Evolutionary conservation across 2,797 vertebrate species (phyloP).

Genomic region (Poeciliopsis gracilis): DNA sequence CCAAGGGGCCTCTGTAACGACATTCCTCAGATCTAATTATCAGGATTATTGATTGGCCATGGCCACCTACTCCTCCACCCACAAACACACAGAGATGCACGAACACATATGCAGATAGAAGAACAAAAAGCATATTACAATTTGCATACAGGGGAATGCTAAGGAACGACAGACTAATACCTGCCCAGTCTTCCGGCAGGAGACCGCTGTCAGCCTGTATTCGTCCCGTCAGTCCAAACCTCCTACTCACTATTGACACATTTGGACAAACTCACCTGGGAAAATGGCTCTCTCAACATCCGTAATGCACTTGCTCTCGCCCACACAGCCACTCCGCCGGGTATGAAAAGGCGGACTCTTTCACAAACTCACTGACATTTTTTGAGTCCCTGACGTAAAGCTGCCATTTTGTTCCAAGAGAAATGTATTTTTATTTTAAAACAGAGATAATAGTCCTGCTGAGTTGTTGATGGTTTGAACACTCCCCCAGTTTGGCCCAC

Average conservation of each 20-base stretch:
- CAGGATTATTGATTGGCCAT: slow-evolving; percentile 81
- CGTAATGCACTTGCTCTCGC: slow-evolving; percentile 38
- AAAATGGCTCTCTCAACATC: slow-evolving; percentile 44
- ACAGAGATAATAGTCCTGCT: slow-evolving; percentile 45
- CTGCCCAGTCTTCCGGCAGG: slow-evolving; percentile 21
- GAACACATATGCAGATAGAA: slow-evolving; percentile 10
- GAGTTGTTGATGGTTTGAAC: slow-evolving; percentile 46
- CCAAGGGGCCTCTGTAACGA: slow-evolving; percentile 67
- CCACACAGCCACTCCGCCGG: slow-evolving; percentile 49
- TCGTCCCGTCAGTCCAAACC: slow-evolving; percentile 26
- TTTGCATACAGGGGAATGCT: slow-evolving; percentile 1
- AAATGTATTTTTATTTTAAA: slow-evolving; percentile 67
- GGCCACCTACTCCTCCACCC: slow-evolving; percentile 66
- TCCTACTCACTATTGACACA: slow-evolving; percentile 36
- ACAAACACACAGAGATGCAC: slow-evolving; percentile 6
- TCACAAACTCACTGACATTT: slow-evolving; percentile 44
- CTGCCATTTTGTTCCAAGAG: slow-evolving; percentile 67
- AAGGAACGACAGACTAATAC: slow-evolving; percentile 4
- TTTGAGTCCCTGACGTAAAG: slow-evolving; percentile 39
- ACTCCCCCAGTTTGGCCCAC: slow-evolving; percentile 34
- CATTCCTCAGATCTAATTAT: slow-evolving; percentile 83
- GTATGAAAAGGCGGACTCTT: slow-evolving; percentile 18
- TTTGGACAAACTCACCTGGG: slow-evolving; percentile 34
- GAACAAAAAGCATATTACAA: slow-evolving; percentile 10
- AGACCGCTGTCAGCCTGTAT: slow-evolving; percentile 21